A percentile compares a stretch with the other conserved stretches of the same genome.
phyloP scores from a whole-genome alignment of 2,797 vertebrate species.

The Uromys caudimaculatus region DNA sequence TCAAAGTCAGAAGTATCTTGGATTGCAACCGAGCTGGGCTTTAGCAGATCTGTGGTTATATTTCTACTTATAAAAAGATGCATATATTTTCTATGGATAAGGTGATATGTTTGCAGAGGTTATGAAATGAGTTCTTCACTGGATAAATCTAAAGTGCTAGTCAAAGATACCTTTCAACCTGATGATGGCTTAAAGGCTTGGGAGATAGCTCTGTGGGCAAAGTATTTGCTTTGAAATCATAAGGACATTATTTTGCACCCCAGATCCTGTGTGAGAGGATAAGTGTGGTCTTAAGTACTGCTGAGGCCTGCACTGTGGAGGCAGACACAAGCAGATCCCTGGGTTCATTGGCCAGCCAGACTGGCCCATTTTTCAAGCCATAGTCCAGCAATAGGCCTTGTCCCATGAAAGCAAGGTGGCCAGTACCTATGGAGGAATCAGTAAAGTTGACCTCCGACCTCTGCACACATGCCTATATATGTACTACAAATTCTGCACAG shows the following conservation, averaged over 20 bases:
- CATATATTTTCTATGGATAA: not conserved
- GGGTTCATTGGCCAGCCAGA: no score
- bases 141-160: not conserved
- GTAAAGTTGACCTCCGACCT: not conserved
- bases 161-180: not conserved
- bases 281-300: not conserved
- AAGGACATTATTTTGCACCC: not conserved
- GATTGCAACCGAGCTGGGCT: not conserved
- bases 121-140: not conserved
- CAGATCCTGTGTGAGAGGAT: not conserved
- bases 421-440: no score
- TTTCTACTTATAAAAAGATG: not conserved
- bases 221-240: not conserved
- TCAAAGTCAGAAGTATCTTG: not conserved
- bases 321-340: not conserved
- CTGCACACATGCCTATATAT: not conserved
- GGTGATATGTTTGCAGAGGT: fast-evolving
- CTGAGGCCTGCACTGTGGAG: not conserved
- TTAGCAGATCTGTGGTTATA: not conserved
- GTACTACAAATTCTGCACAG: not conserved
- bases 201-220: not conserved
- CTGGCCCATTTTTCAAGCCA: not conserved
- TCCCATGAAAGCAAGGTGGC: not conserved
- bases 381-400: not conserved
- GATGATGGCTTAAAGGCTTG: no score